These are phyloP conservation scores for Pardalotus punctatus DNA, from an alignment of 2,113 vertebrate genomes.

Conservation along the genomic window DNA sequence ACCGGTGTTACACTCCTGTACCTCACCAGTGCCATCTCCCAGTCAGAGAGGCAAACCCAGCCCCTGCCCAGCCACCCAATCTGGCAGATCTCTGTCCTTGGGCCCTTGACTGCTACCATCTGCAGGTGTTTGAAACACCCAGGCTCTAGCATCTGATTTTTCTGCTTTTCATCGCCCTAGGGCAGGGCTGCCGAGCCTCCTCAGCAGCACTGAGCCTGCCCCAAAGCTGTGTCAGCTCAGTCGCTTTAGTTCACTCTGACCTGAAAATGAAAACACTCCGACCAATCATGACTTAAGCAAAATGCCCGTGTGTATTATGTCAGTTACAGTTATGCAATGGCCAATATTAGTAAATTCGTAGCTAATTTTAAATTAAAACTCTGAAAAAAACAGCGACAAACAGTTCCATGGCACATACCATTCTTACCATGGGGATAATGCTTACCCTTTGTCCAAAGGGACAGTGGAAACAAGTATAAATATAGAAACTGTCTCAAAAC, in stretches of 20 bases:
- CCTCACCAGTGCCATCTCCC: not conserved
- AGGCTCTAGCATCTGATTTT: not conserved
- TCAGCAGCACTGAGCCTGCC: not conserved
- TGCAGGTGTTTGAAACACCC: not conserved
- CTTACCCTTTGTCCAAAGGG: conserved; percentile 30
- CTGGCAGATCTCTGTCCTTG: not conserved
- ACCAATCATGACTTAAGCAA: conserved; percentile 37
- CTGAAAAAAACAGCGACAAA: conserved; percentile 36
- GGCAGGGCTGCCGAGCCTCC: not conserved
- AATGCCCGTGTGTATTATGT: conserved; percentile 26
- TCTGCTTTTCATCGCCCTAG: not conserved
- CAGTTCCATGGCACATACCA: conserved; percentile 54
- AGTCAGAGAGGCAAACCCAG: fast-evolving
- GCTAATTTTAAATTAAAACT: conserved; percentile 66
- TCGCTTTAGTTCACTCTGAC: not conserved
- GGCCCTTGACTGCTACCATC: not conserved
- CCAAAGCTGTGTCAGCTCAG: not conserved
- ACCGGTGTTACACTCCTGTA: not conserved
- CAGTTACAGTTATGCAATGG: conserved; percentile 64
- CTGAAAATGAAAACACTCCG: conserved; percentile 53
- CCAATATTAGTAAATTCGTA: conserved; percentile 55
- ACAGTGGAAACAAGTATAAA: conserved; percentile 66
- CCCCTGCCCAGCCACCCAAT: not conserved
- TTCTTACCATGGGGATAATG: conserved; percentile 35
- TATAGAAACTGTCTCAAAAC: conserved; percentile 63